Base-by-base conservation (phyloP, 2,797 vertebrate genomes). In the Balearica regulorum region DNA sequence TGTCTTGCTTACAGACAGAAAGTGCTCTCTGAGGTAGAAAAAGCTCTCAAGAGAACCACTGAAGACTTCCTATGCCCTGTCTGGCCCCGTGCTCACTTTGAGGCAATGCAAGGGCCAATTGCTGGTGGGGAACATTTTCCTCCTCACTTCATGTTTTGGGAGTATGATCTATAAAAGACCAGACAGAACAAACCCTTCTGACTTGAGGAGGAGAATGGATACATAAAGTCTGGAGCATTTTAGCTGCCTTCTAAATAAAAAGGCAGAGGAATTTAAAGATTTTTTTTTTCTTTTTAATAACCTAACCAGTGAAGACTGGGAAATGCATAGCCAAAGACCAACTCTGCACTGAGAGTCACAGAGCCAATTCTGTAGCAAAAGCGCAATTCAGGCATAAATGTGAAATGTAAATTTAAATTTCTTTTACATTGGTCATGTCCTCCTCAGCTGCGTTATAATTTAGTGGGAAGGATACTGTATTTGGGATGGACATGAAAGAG, bases 371-470 rank as follows among this genome's bases (percentile, higher is more conserved):
- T 83, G 43, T 81, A 89, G 64, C 46, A 95, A 83, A 78, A 87
- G 33, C 1, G 0, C 49, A 86, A 58, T 78, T 88, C 77, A 44
- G 48, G 12, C 61, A 72, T 86, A 94, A 86, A 92, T 13, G 11
- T 75, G 89, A 86, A 69, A 85, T 33, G 37, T 73, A 93, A 91
- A 76, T 78, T 83, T 83, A 82, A 80, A 87, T 96, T 92, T 92
- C 46, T 91, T 84, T 83, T 55, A 69, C 49, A 19, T 28, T n/a
- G 58, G 79, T 88, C 91, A 83, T 12, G 0, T 87, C 89, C 72
- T 96, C 54, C 62, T 46, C 10, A 9, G 3, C 65, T 69, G 76
- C 2, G 0, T 92, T 91, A 44, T 91, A 86, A 86, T 89, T 93
- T 87, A 93, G 57, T 89, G 76, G 83, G 88, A 91, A 96, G 64